Evolutionary conservation across 2,797 vertebrate genomes (phyloP).

Genomic region (Odontamblyopus rebecca): DNA sequence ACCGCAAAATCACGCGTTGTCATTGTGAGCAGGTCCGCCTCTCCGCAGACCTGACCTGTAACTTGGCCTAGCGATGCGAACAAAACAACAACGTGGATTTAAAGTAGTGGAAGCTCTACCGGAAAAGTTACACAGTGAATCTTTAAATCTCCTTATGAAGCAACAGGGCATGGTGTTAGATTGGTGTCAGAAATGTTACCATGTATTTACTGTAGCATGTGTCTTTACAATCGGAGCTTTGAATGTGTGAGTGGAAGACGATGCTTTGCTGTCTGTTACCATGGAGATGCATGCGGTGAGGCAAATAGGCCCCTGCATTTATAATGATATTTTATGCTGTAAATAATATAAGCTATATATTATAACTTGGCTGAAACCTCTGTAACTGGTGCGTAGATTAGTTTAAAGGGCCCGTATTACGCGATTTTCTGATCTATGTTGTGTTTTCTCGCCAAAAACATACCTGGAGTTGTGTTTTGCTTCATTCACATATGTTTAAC

Average conservation of each 20-base stretch:
- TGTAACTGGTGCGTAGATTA: constrained; percentile 52
- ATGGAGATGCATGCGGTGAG: constrained; percentile 36
- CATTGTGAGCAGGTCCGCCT: no score
- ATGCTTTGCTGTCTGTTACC: constrained; percentile 41
- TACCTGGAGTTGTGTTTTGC: no score
- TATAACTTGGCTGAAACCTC: constrained; percentile 66
- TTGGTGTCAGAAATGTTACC: constrained; percentile 55
- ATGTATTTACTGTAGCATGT: constrained; percentile 65
- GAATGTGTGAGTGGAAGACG: constrained; percentile 46
- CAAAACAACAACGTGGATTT: no score
- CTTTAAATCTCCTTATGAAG: constrained; percentile 58
- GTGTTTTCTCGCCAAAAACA: no score
- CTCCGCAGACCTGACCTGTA: no score
- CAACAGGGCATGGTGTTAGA: constrained; percentile 34
- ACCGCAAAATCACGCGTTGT: no score
- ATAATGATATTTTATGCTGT: constrained; percentile 68
- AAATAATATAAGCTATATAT: constrained; percentile 77
- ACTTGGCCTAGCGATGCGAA: no score
- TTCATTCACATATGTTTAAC: no score
- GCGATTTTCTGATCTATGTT: no score
- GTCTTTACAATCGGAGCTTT: constrained; percentile 68
- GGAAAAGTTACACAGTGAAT: no score
- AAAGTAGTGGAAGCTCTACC: no score
- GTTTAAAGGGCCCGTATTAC: constrained; percentile 9
- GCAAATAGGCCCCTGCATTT: constrained; percentile 49